Conservation (phyloP, 2,888 invertebrate genomes). For the Helleia helle region DNA sequence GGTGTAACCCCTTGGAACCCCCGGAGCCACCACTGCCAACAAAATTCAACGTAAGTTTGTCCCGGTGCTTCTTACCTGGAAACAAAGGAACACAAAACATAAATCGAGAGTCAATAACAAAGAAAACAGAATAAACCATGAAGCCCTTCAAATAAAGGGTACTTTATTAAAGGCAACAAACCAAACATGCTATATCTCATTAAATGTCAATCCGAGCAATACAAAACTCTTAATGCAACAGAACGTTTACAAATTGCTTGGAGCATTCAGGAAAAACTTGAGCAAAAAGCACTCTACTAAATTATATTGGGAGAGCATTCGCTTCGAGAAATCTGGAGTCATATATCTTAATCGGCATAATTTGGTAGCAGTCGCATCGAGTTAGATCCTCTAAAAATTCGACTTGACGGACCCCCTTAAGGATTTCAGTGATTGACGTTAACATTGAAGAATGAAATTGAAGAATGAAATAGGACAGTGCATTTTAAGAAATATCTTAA, state of each 20-base stretch:
- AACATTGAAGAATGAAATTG: too few relatives aligned
- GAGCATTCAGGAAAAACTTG: slow-evolving; percentile 58
- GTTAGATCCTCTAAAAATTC: slow-evolving; percentile 44
- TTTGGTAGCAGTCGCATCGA: slow-evolving; percentile 53
- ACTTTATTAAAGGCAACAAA: neutral
- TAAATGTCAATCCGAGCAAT: slow-evolving; percentile 44
- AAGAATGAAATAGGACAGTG: too few relatives aligned
- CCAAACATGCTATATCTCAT: slow-evolving; percentile 22
- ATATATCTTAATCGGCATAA: slow-evolving; percentile 70
- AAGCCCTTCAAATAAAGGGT: neutral
- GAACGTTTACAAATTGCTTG: slow-evolving; percentile 66
- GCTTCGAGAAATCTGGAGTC: slow-evolving; percentile 53
- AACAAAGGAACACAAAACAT: slow-evolving; percentile 22
- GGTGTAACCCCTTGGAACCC: slow-evolving; percentile 75
- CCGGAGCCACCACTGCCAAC: slow-evolving; percentile 65
- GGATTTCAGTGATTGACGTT: slow-evolving; percentile 40
- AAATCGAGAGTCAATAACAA: too few relatives aligned
- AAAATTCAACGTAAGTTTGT: slow-evolving; percentile 84
- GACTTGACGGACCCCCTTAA: slow-evolving; percentile 51
- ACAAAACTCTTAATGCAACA: slow-evolving; percentile 51
- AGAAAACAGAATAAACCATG: neutral
- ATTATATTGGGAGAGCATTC: slow-evolving; percentile 60
- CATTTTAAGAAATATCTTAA: too few relatives aligned
- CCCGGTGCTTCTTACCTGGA: slow-evolving; percentile 75
- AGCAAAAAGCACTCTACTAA: slow-evolving; percentile 68